A percentile compares a stretch with the other conserved stretches of the same genome.
These are phyloP conservation scores for Callinectes sapidus DNA, from an alignment of 2,888 invertebrate genomes.

Conservation along the genomic window DNA sequence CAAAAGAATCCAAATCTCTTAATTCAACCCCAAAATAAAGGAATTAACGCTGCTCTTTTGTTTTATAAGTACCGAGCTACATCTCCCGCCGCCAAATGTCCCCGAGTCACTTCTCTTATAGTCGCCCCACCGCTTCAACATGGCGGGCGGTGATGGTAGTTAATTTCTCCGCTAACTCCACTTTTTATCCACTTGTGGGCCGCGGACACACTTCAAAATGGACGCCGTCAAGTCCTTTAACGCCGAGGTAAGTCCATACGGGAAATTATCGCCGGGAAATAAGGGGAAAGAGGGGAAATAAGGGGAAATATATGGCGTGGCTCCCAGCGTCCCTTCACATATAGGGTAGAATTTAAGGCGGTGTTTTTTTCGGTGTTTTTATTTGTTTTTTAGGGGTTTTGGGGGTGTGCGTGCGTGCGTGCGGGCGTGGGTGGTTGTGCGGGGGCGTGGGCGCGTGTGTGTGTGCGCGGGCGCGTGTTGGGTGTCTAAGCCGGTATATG, in stretches of 20 bases:
- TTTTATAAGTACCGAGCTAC: too few species aligned
- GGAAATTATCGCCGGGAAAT: background rate
- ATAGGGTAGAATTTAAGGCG: too few species aligned
- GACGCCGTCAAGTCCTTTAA: constrained; percentile 91
- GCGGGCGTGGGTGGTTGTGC: background rate
- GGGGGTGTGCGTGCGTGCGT: background rate
- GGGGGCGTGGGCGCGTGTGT: constrained; percentile 30
- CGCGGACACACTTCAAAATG: constrained; percentile 78
- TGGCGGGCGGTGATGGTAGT: background rate
- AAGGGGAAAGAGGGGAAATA: background rate
- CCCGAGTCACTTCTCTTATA: background rate
- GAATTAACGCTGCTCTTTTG: background rate
- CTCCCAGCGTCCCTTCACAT: too few species aligned
- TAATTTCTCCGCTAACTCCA: background rate
- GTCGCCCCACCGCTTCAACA: background rate
- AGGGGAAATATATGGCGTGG: too few species aligned
- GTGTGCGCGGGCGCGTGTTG: background rate
- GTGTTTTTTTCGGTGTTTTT: too few species aligned
- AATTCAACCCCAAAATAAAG: background rate
- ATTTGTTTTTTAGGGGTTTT: background rate
- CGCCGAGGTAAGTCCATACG: constrained; percentile 83
- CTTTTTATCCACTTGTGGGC: background rate
- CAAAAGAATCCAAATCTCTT: too few species aligned
- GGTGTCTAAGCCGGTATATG: background rate
- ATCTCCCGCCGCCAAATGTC: too few species aligned